These are phyloP conservation scores for Agriopis leucophaearia DNA, from an alignment of 2,888 invertebrate species.

Conservation along the genomic window DNA sequence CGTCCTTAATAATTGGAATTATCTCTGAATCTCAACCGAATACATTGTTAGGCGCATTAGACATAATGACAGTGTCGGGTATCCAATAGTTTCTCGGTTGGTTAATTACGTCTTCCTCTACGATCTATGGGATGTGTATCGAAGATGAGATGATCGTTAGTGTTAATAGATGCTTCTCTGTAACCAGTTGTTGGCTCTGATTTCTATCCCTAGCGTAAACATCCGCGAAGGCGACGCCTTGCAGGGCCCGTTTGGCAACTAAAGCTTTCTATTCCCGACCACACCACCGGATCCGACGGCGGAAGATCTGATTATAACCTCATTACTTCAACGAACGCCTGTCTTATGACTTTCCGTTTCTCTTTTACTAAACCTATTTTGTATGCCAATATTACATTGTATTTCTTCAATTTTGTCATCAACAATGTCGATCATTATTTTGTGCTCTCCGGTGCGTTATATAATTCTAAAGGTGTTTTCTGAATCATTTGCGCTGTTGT, in stretches of 20 bases:
- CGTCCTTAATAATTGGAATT: conserved; percentile 14
- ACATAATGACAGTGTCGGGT: conserved; percentile 46
- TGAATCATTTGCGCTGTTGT: conserved; percentile 24
- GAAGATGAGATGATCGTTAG: conserved; percentile 52
- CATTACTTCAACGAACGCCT: conserved; percentile 62
- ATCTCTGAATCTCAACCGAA: conserved; percentile 22
- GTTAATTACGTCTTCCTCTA: conserved; percentile 56
- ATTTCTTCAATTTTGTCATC: conserved; percentile 20
- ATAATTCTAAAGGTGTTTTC: conserved; percentile 18
- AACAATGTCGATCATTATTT: conserved; percentile 24
- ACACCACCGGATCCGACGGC: conserved; percentile 57
- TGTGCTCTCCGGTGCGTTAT: conserved; percentile 15
- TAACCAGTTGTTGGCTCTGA: conserved; percentile 63
- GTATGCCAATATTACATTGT: conserved; percentile 22
- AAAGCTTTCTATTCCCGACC: conserved; percentile 71
- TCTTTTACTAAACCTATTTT: conserved; percentile 47
- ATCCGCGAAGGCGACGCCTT: conserved; percentile 66
- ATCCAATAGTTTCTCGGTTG: conserved; percentile 39
- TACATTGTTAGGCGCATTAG: conserved; percentile 31
- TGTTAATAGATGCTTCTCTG: conserved; percentile 58
- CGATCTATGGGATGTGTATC: conserved; percentile 45
- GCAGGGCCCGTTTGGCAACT: conserved; percentile 65
- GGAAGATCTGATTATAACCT: conserved; percentile 77
- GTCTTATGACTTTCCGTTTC: conserved; percentile 61
- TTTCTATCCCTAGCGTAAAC: conserved; percentile 71